A percentile compares a stretch with the other conserved stretches of the same genome.
phyloP scores from a whole-genome alignment of 30 jellyfish, hydroid and myxozoan species.

The Clytia hemisphaerica region DNA sequence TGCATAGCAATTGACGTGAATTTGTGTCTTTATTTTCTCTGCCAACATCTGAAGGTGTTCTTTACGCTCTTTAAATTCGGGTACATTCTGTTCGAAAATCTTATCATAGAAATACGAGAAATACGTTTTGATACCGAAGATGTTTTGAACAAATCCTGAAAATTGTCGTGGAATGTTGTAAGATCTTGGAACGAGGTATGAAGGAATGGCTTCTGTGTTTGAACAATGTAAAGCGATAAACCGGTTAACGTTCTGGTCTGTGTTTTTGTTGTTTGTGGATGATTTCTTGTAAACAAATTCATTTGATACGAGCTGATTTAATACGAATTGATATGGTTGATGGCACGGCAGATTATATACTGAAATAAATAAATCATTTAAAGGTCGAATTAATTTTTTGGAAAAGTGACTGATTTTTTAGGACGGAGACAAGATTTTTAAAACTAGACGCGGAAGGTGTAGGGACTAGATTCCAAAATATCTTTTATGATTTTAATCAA shows the following conservation, averaged over 20 bases:
- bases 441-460: no score
- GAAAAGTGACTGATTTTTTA: not conserved
- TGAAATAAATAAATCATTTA: not conserved
- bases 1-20: no score
- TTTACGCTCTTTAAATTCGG: no score
- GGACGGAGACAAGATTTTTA: no score
- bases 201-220: not conserved
- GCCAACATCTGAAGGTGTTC: no score
- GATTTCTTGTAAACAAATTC: conserved; percentile 12
- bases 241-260: conserved; percentile 8
- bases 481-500: no score
- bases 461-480: no score
- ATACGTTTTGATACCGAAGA: conserved; percentile 13
- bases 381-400: not conserved
- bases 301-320: conserved; percentile 6
- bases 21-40: no score
- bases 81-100: no score
- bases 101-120: not conserved
- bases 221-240: conserved; percentile 12
- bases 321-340: conserved; percentile 5
- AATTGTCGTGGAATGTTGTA: conserved; percentile 5
- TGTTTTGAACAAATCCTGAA: conserved; percentile 10
- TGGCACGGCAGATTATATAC: conserved; percentile 1
- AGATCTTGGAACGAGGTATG: not conserved
- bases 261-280: no score